These are phyloP conservation scores for Neolamprologus modestus DNA, from an alignment of 2,113 vertebrate genomes.

Conservation along the genomic window DNA sequence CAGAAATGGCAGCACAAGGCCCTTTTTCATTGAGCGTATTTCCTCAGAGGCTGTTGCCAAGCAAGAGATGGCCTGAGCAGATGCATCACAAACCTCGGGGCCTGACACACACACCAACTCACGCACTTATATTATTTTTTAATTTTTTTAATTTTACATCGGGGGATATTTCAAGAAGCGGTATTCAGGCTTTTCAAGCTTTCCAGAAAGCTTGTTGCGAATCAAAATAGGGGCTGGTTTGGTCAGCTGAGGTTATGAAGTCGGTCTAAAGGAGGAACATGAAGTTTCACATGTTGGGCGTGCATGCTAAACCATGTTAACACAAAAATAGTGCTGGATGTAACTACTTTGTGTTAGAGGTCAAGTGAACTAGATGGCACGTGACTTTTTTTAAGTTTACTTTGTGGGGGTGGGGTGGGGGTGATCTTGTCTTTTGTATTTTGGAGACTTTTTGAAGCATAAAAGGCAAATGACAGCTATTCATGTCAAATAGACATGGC, in stretches of 20 bases:
- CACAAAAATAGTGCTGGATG: neutral
- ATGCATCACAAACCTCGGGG: neutral
- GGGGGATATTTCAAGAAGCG: neutral
- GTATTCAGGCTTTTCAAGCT: neutral
- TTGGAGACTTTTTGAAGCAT: neutral
- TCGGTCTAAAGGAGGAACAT: neutral
- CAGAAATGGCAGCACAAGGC: neutral
- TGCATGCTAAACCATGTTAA: neutral
- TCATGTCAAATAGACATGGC: neutral
- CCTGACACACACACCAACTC: neutral
- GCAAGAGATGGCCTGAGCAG: neutral
- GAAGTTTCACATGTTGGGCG: neutral
- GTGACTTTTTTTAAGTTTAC: neutral
- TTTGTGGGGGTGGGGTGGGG: neutral
- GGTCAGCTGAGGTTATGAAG: neutral
- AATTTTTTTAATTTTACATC: neutral
- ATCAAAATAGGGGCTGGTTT: neutral
- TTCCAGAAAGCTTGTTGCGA: neutral
- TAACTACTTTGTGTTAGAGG: neutral
- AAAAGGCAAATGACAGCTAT: neutral
- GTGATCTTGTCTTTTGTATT: neutral
- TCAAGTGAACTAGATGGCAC: neutral
- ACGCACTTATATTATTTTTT: neutral
- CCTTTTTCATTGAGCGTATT: neutral
- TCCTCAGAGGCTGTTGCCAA: neutral